Conservation (phyloP, 2,113 vertebrate genomes). For the Campylomormyrus numenius region DNA sequence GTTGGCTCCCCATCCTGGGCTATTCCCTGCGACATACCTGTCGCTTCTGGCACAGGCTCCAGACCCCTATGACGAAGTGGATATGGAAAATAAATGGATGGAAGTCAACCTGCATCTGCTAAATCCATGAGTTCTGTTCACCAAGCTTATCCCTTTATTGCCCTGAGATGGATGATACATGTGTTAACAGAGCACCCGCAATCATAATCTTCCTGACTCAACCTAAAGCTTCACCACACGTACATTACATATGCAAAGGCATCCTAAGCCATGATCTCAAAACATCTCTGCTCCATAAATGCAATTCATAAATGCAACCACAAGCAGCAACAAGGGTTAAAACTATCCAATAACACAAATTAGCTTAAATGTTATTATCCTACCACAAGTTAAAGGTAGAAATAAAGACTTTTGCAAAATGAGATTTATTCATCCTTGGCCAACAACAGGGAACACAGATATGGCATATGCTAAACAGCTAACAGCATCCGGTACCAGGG, state of each 20-base stretch:
- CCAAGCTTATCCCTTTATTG: background rate
- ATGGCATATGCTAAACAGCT: constrained; percentile 4
- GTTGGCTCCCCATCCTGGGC: background rate
- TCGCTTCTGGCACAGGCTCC: background rate
- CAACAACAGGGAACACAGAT: background rate
- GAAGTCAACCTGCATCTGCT: background rate
- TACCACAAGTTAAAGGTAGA: background rate
- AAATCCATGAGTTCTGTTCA: background rate
- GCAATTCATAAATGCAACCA: background rate
- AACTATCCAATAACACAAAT: background rate
- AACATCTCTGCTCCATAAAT: background rate
- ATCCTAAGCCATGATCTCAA: background rate
- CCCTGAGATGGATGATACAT: background rate
- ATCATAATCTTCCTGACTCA: background rate
- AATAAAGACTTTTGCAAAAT: background rate
- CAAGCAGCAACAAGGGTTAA: background rate
- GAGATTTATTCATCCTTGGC: background rate
- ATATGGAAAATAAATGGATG: background rate
- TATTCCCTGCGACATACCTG: background rate
- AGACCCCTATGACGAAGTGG: background rate
- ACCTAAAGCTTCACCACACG: background rate
- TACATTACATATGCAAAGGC: background rate
- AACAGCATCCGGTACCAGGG: background rate
- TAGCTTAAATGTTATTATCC: background rate
- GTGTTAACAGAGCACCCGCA: background rate